Base-by-base conservation (phyloP, 2,113 vertebrate species). In the Rattus norvegicus region DNA sequence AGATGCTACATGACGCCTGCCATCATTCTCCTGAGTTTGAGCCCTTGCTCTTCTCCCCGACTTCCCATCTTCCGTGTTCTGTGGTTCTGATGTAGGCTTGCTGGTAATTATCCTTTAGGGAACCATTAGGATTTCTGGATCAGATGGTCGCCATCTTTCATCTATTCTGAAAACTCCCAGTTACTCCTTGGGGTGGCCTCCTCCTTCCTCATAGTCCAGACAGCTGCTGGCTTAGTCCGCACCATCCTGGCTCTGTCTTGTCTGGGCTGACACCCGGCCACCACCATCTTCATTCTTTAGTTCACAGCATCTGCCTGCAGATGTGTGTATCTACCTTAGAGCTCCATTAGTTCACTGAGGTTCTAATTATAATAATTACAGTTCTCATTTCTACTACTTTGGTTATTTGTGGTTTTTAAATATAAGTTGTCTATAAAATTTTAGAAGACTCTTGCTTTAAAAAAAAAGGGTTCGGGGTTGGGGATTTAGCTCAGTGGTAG, bases 311-410 rank as follows among this genome's bases (percentile, higher is more conserved):
- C 63, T 86, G 72, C 61, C 65, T 91, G 56, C 16, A 86, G 54
- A 47, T 52, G 30, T 17, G 17, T 52, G n/a, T 54, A 19, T 90
- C 30, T 90, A 77, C 52, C n/a, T 17, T 20, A n/a, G 8, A 61
- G 63, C 81, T 80, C 49, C 49, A 49, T 76, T 85, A 88, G 22
- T 61, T 52, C 67, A 70, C 10, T 52, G 59, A 76, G 11, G 10
- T 87, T 88, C 56, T 88, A 92, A 69, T 83, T 91, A 67, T 5
- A 73, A 39, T 70, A 65, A 76, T 14, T 72, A 83, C 17, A 65
- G 72, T 56, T 93, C 86, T 91, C 47, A 91, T 80, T 81, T 93
- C 73, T 73, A 87, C 72, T 86, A 87, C 72, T 63, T 70, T 85
- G 80, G 63, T 63, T 72, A 67, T 56, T 73, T 93, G 79, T 75